Evolutionary conservation across 53 echinoderm and acorn worm species (phyloP).

Genomic region (Stichopus horrens): DNA sequence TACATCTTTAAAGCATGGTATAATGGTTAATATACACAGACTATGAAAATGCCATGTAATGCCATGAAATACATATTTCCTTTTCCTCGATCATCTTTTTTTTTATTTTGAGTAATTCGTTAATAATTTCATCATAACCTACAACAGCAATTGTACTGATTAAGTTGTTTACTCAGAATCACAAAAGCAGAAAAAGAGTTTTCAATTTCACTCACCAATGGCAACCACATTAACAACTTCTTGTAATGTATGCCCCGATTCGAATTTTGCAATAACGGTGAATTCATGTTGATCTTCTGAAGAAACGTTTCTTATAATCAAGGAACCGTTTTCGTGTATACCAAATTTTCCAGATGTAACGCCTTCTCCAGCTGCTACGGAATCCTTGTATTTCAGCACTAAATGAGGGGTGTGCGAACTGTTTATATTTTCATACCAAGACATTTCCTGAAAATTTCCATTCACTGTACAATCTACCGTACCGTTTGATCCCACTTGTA

Average conservation of each 20-base stretch:
- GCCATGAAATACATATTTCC: too few relatives aligned
- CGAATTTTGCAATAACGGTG: neutral
- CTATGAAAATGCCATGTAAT: too few relatives aligned
- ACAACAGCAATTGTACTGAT: too few relatives aligned
- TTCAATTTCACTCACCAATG: neutral
- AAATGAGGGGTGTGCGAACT: neutral
- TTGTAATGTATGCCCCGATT: neutral
- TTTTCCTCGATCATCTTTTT: too few relatives aligned
- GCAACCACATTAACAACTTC: neutral
- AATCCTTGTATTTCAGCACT: neutral
- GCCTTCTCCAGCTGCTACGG: neutral
- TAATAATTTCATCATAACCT: too few relatives aligned
- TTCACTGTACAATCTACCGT: neutral
- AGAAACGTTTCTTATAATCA: neutral
- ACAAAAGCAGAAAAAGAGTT: too few relatives aligned
- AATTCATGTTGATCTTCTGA: neutral
- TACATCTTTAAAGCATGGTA: too few relatives aligned
- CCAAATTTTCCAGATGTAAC: neutral
- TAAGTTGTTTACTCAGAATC: too few relatives aligned
- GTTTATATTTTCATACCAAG: neutral
- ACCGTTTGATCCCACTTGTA: neutral
- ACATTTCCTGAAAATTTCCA: neutral
- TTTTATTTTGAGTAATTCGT: too few relatives aligned
- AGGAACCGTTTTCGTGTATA: neutral
- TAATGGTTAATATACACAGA: too few relatives aligned